Evolutionary conservation across 2,888 invertebrate species (phyloP), one percentile per base, ranked within the genome.

Genomic region (Aphidoletes aphidimyza): DNA sequence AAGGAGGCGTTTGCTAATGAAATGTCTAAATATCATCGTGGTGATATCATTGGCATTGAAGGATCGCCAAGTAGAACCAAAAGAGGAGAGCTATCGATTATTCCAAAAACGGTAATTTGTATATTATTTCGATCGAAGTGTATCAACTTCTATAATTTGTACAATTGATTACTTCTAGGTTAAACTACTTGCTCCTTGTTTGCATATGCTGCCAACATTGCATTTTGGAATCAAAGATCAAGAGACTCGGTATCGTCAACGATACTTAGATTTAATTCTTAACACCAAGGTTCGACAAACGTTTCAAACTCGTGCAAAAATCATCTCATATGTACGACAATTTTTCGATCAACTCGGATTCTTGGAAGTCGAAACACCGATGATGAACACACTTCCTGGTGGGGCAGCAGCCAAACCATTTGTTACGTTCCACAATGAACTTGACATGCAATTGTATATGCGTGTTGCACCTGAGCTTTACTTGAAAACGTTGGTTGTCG

Each of bases 401-500:
- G 99, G 99, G 14, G 99, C 99, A 11, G 96, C 98, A n/a, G 99
- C 99, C 26, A 99, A 99, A 90, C 99, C 99, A 0, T 99, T 99
- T 89, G 92, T 98, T 36, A 99, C 99, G 0, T 97, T 99, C 91
- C 99, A 99, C 91, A 99, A 99, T 91, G 99, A 99, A 85, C 92
- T 99, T 0, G 96, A 98, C 89, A 96, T 99, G 96, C 96, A 99
- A 89, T 91, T 99, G 85, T 99, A 93, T 89, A 97, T 99, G 97
- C 93, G 99, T 88, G 96, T 99, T 87, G 99, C 99, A 0, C 99
- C 99, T 0, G 99, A 99, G 90, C 91, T 99, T 81, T 99, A 98
- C 90, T 97, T 96, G 88, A 99, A 99, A 93, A 99, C 98, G 96
- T 91, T 99, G 86, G 95, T 99, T 22, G 98, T 99, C 14, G 99